Conservation (phyloP, 2,113 vertebrate genomes). For the Neotoma lepida region DNA sequence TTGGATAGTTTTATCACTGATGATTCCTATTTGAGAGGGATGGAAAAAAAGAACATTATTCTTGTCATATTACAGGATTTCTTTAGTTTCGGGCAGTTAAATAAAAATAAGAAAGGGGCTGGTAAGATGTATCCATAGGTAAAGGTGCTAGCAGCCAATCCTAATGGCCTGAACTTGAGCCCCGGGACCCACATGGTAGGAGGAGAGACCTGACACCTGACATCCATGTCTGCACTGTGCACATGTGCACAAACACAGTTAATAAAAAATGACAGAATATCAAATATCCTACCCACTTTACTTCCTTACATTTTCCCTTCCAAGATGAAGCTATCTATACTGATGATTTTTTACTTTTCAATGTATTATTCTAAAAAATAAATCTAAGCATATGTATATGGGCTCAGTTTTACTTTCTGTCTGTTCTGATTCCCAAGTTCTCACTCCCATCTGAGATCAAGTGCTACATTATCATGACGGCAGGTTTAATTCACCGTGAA, state of each 20-base stretch:
- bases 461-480: not conserved
- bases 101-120: not conserved
- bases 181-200: no score
- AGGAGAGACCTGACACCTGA: not conserved
- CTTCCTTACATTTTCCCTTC: not conserved
- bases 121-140: not conserved
- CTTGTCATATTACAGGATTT: not conserved
- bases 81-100: not conserved
- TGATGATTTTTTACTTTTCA: not conserved
- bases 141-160: no score
- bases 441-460: not conserved
- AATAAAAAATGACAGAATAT: not conserved
- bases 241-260: not conserved
- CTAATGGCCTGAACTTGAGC: no score
- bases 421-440: not conserved
- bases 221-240: not conserved
- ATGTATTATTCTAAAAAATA: constrained; percentile 18
- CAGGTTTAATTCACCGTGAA: not conserved
- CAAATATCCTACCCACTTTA: not conserved
- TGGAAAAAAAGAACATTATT: not conserved
- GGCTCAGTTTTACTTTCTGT: not conserved
- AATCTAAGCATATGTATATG: not conserved
- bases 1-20: not conserved
- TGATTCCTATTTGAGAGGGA: not conserved
- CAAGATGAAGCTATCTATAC: constrained; percentile 5